Base-by-base conservation (phyloP, 2,113 vertebrate species). In the Engystomops pustulosus region DNA sequence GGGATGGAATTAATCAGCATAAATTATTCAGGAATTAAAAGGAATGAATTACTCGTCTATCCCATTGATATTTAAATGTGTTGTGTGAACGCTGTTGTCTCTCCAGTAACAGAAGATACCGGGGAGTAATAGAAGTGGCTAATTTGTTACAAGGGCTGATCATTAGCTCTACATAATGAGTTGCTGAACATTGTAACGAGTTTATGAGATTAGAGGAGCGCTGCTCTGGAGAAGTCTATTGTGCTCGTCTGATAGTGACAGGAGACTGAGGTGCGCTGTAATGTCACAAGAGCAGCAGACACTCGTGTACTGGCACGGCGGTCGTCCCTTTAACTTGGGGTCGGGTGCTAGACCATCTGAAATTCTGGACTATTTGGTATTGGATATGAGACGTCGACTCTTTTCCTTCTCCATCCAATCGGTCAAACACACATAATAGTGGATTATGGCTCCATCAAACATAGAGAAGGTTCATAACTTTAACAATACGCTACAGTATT, bases 221-320 rank as follows among this genome's bases (percentile, higher is more conserved):
- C 58, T 62, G 58, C 58, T 62, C 58, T 62, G 58, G 58, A 62
- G 58, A 62, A 30, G 3, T 30, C 25, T 62, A 62, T 62, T 62
- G 58, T 62, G 25, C 58, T 30, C 58, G 27, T 17, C 58, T 62
- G 25, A 30, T 30, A 2, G 58, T 25, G 55, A 60, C 55, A 27
- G 55, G 55, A 10, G 23, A 23, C 55, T 12, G 55, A 9, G 0
- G n/a, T 25, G 10, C 12, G n/a, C n/a, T n/a, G n/a, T n/a, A n/a
- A n/a, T n/a, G n/a, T n/a, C n/a, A n/a, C n/a, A n/a, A n/a, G n/a
- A n/a, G n/a, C n/a, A n/a, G n/a, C n/a, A n/a, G n/a, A n/a, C n/a
- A n/a, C n/a, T n/a, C n/a, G n/a, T n/a, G n/a, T n/a, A n/a, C n/a
- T n/a, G n/a, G n/a, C n/a, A n/a, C n/a, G n/a, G n/a, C n/a, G n/a